phyloP scores from a whole-genome alignment of 2,888 invertebrate genomes.

The Merodon equestris region DNA sequence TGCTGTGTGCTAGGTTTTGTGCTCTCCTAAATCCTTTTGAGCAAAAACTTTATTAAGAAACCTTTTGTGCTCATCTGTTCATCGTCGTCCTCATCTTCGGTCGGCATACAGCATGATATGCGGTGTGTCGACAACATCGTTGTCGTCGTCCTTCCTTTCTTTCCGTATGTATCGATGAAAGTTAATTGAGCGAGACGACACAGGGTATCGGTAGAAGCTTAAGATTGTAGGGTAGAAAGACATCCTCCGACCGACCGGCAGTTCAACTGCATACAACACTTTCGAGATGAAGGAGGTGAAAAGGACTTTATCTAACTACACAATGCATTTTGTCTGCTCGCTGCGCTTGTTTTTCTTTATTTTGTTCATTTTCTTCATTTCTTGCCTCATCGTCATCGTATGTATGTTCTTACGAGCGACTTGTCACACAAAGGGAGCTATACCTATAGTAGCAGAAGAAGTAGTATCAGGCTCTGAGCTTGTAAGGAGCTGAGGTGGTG shows the following conservation, averaged over 20 bases:
- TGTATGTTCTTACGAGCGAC: conserved; percentile 39
- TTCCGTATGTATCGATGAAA: conserved; percentile 61
- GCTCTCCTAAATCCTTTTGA: conserved; percentile 53
- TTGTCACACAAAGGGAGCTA: conserved; percentile 43
- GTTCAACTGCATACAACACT: conserved; percentile 11
- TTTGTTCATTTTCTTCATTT: conserved; percentile 16
- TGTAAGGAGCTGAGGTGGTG: conserved; percentile 1
- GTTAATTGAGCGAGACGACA: conserved; percentile 64
- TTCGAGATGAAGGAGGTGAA: conserved; percentile 25
- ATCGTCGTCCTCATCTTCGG: conserved; percentile 22
- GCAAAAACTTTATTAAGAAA: conserved; percentile 67
- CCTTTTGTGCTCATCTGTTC: conserved; percentile 62
- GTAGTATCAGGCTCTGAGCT: conserved; percentile 52
- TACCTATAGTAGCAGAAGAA: conserved; percentile 16
- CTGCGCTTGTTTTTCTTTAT: conserved; percentile 36
- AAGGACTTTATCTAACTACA: conserved; percentile 60
- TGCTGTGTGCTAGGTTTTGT: conserved; percentile 1
- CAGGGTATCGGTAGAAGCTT: conserved; percentile 19
- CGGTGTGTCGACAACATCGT: conserved; percentile 11
- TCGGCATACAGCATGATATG: too few relatives aligned
- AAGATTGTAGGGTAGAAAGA: conserved; percentile 54
- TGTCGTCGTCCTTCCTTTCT: conserved; percentile 6
- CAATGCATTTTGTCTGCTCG: conserved; percentile 48
- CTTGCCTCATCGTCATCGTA: conserved; percentile 9
- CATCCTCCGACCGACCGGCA: conserved; percentile 41